Evolutionary conservation across 2,888 invertebrate genomes (phyloP), one percentile per base, ranked within the genome.

Genomic region (Drosophila hamatofila): DNA sequence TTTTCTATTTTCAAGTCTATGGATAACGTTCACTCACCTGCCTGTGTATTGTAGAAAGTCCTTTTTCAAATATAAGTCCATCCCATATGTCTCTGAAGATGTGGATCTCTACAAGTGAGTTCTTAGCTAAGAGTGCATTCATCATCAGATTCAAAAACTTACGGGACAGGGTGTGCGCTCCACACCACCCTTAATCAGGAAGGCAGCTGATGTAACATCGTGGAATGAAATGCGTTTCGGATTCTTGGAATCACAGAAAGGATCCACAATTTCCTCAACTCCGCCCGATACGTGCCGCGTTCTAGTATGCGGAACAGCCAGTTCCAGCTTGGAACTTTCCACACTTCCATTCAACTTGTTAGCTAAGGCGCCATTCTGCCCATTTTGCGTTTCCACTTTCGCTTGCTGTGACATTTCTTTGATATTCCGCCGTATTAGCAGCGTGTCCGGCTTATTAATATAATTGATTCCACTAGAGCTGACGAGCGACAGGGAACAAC

Each of bases 1-100:
- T 16, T 23, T 3, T 14, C 44, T 25, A 27, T 14, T 25, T n/a
- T 35, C 14, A 35, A 35, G 5, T 35, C 5, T 5, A 14, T 35
- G 5, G 0, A 35, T 18, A 46, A 18, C 35, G 16, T 12, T 21
- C 2, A 30, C 89, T 91, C 93, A 97, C 97, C 97, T 98, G 91
- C 98, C 98, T n/a, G 98, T 99, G 76, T 95, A 96, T 93, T 98
- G 98, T 16, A 98, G 94, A 91, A 97, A 98, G 92, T 99, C 98
- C 92, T 98, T 98, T 93, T 98, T 99, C 83, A 98, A 94, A 93
- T 95, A 98, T 76, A 99, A 94, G 37, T 98, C 96, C 96, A 98
- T 97, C 49, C 96, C 97, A 62, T 95, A 95, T 52, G 94, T 90
- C 4, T 95, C 94, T 0, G 98, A 97, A 92, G 98, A 94, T 85